Evolutionary conservation across 1,140 invertebrate species (phyloP).

Genomic region (Trichonephila inaurata): DNA sequence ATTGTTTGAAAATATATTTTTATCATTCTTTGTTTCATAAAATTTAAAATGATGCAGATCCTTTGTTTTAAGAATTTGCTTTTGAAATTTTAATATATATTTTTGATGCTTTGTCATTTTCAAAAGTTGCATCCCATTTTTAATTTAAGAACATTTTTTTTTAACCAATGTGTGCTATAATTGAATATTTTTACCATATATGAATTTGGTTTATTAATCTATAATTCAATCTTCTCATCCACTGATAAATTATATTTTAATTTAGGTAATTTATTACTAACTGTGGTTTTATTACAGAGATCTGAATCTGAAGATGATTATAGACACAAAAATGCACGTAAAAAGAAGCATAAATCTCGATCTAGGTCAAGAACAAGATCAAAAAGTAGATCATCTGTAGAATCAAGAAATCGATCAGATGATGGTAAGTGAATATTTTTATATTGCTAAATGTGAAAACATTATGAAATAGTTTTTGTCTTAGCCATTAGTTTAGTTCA

Average conservation of each 20-base stretch:
- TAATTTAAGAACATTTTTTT: too few relatives aligned
- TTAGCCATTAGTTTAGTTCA: too few relatives aligned
- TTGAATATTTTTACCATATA: neutral
- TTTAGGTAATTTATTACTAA: neutral
- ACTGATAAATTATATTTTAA: neutral
- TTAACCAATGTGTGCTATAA: too few relatives aligned
- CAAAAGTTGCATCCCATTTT: too few relatives aligned
- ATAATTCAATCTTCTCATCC: neutral
- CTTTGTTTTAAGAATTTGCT: too few relatives aligned
- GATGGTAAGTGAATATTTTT: constrained; percentile 49
- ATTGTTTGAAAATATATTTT: too few relatives aligned
- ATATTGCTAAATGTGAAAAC: too few relatives aligned
- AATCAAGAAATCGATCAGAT: constrained; percentile 61
- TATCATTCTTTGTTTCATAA: too few relatives aligned
- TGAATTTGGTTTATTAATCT: neutral
- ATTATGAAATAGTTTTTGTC: too few relatives aligned
- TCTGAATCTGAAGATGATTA: constrained; percentile 80
- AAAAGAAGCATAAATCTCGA: constrained; percentile 77
- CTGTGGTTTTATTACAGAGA: constrained; percentile 76
- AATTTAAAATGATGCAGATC: too few relatives aligned
- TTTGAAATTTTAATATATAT: too few relatives aligned
- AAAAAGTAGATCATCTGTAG: constrained; percentile 51
- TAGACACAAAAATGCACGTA: constrained; percentile 80
- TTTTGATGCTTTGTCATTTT: too few relatives aligned
- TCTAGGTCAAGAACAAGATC: constrained; percentile 72